A percentile compares a stretch with the other conserved stretches of the same genome.
Conservation (phyloP, 1,140 invertebrate species). For the Hermetia illucens region DNA sequence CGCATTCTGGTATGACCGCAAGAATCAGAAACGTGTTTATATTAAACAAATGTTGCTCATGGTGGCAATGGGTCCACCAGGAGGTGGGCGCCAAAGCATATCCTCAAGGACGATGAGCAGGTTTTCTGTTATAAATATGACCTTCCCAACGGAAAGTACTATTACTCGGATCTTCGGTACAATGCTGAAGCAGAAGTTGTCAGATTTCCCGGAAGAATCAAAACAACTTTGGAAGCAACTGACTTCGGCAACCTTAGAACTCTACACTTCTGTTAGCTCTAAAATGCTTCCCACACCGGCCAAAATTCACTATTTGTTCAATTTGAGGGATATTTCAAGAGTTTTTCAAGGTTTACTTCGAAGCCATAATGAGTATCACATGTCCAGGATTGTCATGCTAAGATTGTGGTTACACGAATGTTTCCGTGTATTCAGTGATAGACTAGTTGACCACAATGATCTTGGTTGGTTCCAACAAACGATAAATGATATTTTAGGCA, state of each 20-base stretch:
- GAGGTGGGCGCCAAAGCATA: slow-evolving; percentile 62
- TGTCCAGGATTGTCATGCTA: slow-evolving; percentile 50
- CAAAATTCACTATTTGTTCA: slow-evolving; percentile 82
- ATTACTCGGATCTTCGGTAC: slow-evolving; percentile 67
- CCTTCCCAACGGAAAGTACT: slow-evolving; percentile 61
- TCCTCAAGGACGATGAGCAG: slow-evolving; percentile 57
- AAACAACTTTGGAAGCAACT: slow-evolving; percentile 43
- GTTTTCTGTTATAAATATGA: slow-evolving; percentile 71
- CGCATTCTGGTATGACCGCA: slow-evolving; percentile 69
- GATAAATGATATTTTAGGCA: slow-evolving; percentile 54
- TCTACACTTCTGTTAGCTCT: slow-evolving; percentile 52
- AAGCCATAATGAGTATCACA: slow-evolving; percentile 57
- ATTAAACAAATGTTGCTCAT: slow-evolving; percentile 63
- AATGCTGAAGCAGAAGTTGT: slow-evolving; percentile 66
- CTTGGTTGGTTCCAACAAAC: slow-evolving; percentile 56
- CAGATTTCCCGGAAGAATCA: slow-evolving; percentile 61
- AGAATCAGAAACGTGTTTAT: slow-evolving; percentile 56
- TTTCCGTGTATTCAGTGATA: slow-evolving; percentile 68
- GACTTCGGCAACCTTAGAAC: slow-evolving; percentile 47
- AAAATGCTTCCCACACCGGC: slow-evolving; percentile 71
- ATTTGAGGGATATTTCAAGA: slow-evolving; percentile 73
- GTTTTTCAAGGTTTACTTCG: slow-evolving; percentile 57
- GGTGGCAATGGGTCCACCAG: slow-evolving; percentile 65
- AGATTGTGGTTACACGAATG: slow-evolving; percentile 73
- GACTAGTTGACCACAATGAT: slow-evolving; percentile 63